Evolutionary conservation across 2,888 invertebrate genomes (phyloP), one percentile per base, ranked within the genome.

Genomic region (Lycophotia porphyrea): DNA sequence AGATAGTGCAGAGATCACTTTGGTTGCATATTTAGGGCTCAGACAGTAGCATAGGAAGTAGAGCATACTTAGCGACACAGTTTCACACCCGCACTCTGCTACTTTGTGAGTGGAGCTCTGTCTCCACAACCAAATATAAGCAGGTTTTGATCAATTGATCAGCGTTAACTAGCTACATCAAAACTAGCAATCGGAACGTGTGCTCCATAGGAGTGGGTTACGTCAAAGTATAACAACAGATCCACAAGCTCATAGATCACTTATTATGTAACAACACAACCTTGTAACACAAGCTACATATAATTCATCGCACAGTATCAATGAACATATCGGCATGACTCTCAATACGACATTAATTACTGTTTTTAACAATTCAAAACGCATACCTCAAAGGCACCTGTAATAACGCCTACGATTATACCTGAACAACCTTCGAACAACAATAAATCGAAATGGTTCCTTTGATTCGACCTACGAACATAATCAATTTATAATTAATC

Each of bases 381-480:
- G 84, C 80, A 84, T 88, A 87, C 76, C 71, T 74, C 69, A 65
- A 42, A 71, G 71, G 71, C 88, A 90, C 89, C 87, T 89, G 87
- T 82, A 84, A 87, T 86, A 82, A 85, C 71, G 65, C 80, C 70
- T 74, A 84, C 82, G 47, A 76, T 76, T 78, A 82, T 84, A 31
- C 60, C 80, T 71, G 65, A 80, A 63, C 69, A 86, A 74, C 92
- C 92, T 92, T 91, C 88, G 44, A 81, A 85, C 71, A 87, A 90
- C 87, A 92, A 91, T 90, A 85, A 88, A 89, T 88, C 75, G 83
- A 89, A 90, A 90, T 84, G 71, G 80, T 88, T 85, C 86, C 85
- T 87, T 88, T 87, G 79, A 87, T 79, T 81, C 88, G 89, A 87
- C 88, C 88, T 82, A 86, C 84, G 82, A 83, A 81, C 76, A 84